phyloP scores from a whole-genome alignment of 2,888 invertebrate species.

The Torymus texanus region DNA sequence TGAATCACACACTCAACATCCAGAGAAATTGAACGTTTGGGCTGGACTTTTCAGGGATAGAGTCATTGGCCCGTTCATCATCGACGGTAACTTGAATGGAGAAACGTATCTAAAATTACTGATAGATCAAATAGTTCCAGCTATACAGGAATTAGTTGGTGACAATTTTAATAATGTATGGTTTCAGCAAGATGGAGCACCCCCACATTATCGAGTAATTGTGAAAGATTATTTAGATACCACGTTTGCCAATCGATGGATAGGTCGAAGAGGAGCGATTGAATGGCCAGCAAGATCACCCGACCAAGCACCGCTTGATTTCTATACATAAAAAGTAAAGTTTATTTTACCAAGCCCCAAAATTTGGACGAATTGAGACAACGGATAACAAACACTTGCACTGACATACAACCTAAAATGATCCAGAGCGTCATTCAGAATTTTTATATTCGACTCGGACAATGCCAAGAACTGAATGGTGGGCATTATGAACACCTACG shows the following conservation, averaged over 20 bases:
- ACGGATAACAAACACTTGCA: background rate
- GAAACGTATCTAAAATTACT: conserved; percentile 44
- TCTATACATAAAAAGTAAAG: no score
- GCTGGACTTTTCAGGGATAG: conserved; percentile 25
- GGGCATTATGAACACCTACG: no score
- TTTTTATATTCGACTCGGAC: no score
- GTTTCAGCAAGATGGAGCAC: conserved; percentile 25
- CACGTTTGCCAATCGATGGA: conserved; percentile 5
- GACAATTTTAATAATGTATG: conserved; percentile 35
- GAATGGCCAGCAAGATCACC: background rate
- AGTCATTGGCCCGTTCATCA: conserved; percentile 67
- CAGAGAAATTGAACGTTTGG: conserved; percentile 17
- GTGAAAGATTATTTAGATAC: background rate
- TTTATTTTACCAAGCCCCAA: background rate
- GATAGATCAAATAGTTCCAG: conserved; percentile 43
- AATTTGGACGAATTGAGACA: background rate
- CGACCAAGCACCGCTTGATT: no score
- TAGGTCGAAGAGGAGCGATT: conserved; percentile 12
- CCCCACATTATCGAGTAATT: background rate
- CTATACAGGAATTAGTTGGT: conserved; percentile 23
- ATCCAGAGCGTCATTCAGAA: no score
- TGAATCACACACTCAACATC: background rate
- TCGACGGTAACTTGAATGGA: conserved; percentile 54
- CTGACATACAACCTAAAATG: no score
- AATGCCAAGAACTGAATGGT: no score